A percentile compares a stretch with the other conserved stretches of the same genome.
Conservation (phyloP, 2,888 invertebrate species). For the Alitta virens region DNA sequence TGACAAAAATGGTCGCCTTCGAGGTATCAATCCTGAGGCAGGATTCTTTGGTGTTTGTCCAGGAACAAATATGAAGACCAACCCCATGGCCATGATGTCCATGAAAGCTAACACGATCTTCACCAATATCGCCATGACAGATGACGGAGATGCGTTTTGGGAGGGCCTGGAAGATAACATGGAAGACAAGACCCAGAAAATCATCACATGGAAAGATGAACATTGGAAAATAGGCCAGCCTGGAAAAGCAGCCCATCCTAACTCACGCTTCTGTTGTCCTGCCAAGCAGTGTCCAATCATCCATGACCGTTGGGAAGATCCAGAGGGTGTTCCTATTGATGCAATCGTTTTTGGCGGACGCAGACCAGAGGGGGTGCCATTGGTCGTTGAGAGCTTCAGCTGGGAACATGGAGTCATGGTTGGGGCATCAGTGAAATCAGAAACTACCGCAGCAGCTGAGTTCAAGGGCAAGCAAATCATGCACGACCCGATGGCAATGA, state of each 20-base stretch:
- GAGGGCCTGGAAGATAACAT: conserved; percentile 38
- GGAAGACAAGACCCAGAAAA: conserved; percentile 12
- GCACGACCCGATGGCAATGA: conserved; percentile 49
- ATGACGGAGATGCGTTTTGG: conserved; percentile 39
- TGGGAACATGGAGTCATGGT: conserved; percentile 52
- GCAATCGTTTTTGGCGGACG: conserved; percentile 41
- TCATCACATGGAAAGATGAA: conserved; percentile 31
- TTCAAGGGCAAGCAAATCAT: conserved; percentile 37
- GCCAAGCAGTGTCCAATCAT: conserved; percentile 39
- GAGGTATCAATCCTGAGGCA: conserved; percentile 39
- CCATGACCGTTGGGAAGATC: conserved; percentile 36
- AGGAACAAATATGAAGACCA: conserved; percentile 33
- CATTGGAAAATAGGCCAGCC: conserved; percentile 27
- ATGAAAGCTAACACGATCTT: conserved; percentile 35
- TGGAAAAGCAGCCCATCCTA: conserved; percentile 37
- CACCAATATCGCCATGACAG: conserved; percentile 38
- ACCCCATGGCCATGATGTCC: conserved; percentile 36
- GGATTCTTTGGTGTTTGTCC: conserved; percentile 44
- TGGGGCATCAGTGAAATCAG: conserved; percentile 43
- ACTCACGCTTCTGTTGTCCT: conserved; percentile 37
- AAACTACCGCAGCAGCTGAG: conserved; percentile 47
- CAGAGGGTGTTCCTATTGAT: conserved; percentile 40
- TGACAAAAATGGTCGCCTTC: conserved; percentile 32
- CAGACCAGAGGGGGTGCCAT: conserved; percentile 39
- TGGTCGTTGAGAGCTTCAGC: conserved; percentile 43